Percentiles rank a stretch among this genome's conserved stretches.
phyloP scores from a whole-genome alignment of 2,113 vertebrate genomes.

The Jacana jacana region DNA sequence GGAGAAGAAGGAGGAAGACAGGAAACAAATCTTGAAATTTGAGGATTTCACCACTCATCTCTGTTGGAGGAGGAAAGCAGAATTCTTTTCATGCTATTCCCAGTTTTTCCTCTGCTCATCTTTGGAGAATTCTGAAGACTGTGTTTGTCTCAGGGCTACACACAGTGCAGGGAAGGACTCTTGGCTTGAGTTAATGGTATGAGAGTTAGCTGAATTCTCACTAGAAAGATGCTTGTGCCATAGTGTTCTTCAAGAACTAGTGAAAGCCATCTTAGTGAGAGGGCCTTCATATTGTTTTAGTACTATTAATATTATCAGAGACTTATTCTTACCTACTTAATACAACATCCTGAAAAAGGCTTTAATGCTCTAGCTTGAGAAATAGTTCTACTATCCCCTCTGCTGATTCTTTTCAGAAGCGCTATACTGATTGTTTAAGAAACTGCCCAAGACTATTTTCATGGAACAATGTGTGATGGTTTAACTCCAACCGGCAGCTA shows the following conservation, averaged over 20 bases:
- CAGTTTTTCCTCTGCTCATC: neutral
- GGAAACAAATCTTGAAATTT: neutral
- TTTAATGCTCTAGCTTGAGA: neutral
- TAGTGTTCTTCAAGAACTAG: neutral
- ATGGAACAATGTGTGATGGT: neutral
- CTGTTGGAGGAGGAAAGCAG: neutral
- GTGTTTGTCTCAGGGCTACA: neutral
- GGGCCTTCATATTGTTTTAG: neutral
- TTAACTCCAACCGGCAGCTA: neutral
- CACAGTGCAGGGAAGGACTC: neutral
- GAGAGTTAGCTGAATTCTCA: neutral
- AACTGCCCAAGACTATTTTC: neutral
- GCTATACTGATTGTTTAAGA: neutral
- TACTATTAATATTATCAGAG: neutral
- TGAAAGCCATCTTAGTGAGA: neutral
- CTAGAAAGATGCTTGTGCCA: neutral
- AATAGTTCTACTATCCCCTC: neutral
- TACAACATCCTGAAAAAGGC: neutral
- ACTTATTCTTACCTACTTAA: neutral
- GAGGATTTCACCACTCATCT: neutral
- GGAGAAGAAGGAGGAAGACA: neutral
- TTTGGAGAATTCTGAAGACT: neutral
- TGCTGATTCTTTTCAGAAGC: neutral
- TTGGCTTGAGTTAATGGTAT: neutral
- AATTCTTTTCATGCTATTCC: neutral